Evolutionary conservation across 2,888 invertebrate genomes (phyloP).

Genomic region (Drosophila nr. perissopoda): DNA sequence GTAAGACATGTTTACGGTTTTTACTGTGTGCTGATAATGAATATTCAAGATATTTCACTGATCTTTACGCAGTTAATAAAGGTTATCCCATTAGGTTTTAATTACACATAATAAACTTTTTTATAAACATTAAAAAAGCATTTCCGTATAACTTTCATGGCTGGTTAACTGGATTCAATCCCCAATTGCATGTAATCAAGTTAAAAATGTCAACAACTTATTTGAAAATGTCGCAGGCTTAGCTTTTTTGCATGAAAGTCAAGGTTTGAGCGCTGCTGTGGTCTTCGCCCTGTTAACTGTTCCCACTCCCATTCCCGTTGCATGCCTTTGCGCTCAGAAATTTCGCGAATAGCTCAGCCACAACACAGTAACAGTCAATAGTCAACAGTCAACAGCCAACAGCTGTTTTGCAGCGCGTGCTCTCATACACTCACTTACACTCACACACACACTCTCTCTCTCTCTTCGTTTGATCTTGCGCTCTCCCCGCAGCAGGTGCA

Average conservation of each 20-base stretch:
- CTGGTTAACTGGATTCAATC: background rate
- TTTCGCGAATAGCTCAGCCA: slow-evolving; percentile 57
- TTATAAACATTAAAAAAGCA: background rate
- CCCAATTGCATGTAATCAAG: background rate
- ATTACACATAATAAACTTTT: background rate
- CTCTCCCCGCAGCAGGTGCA: slow-evolving; percentile 55
- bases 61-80: background rate
- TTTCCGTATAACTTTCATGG: background rate
- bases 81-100: background rate
- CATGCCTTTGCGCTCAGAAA: slow-evolving; percentile 42
- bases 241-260: slow-evolving; percentile 31
- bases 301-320: slow-evolving; percentile 48
- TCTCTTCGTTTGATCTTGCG: slow-evolving; percentile 6
- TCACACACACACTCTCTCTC: slow-evolving; percentile 6
- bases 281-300: slow-evolving; percentile 24
- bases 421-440: slow-evolving; percentile 12
- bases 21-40: background rate
- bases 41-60: background rate
- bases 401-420: slow-evolving; percentile 55
- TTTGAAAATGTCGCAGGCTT: background rate
- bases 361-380: slow-evolving; percentile 46
- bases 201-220: slow-evolving; percentile 16
- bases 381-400: slow-evolving; percentile 40
- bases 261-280: slow-evolving; percentile 26
- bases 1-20: background rate